These are phyloP conservation scores for Euwallacea similis DNA, from an alignment of 1,140 invertebrate genomes.

Conservation along the genomic window DNA sequence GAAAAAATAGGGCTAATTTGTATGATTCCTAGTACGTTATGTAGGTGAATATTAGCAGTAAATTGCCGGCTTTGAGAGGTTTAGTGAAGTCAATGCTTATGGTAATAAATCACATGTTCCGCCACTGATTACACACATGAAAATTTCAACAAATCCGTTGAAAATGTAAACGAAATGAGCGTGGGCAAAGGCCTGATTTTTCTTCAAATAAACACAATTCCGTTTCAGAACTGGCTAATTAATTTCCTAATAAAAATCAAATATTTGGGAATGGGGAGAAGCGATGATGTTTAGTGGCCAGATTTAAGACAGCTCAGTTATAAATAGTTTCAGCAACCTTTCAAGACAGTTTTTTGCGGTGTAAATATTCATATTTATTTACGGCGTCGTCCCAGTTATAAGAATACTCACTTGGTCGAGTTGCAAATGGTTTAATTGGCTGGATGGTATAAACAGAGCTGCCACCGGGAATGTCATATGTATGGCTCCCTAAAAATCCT, in stretches of 20 bases:
- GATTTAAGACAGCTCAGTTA: slow-evolving; percentile 17
- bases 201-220: slow-evolving; percentile 36
- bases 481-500: slow-evolving; percentile 38
- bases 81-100: too few relatives aligned
- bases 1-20: too few relatives aligned
- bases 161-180: slow-evolving; percentile 27
- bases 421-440: slow-evolving; percentile 51
- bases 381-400: background rate
- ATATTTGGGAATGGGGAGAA: slow-evolving; percentile 17
- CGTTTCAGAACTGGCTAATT: slow-evolving; percentile 27
- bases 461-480: slow-evolving; percentile 25
- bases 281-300: slow-evolving; percentile 26
- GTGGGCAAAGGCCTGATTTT: slow-evolving; percentile 25
- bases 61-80: too few relatives aligned
- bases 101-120: background rate
- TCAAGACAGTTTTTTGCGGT: background rate
- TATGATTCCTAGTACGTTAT: too few relatives aligned
- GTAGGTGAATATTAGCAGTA: too few relatives aligned
- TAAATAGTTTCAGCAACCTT: slow-evolving; percentile 9
- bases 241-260: slow-evolving; percentile 34
- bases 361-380: too few relatives aligned
- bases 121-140: slow-evolving; percentile 26
- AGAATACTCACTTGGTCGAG: slow-evolving; percentile 48
- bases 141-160: slow-evolving; percentile 25
- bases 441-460: slow-evolving; percentile 46